A percentile compares a stretch with the other conserved stretches of the same genome.
These are phyloP conservation scores for Hypena proboscidalis DNA, from an alignment of 2,888 invertebrate species.

Conservation along the genomic window DNA sequence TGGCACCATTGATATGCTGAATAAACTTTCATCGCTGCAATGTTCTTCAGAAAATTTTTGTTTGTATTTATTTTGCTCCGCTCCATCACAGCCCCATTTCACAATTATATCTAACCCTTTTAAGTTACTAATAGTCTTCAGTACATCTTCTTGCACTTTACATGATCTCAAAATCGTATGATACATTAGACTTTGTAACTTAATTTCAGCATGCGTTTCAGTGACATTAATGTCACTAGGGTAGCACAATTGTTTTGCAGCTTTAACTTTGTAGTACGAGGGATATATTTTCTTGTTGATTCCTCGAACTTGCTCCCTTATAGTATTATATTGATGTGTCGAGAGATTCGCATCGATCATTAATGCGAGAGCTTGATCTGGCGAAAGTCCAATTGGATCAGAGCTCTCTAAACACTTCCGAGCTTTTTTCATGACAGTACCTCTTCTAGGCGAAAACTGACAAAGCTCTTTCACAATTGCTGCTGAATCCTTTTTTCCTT, in stretches of 20 bases:
- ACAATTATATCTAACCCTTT: not conserved
- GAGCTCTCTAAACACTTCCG: too few species aligned
- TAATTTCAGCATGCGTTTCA: not conserved
- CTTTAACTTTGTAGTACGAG: not conserved
- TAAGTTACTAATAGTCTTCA: not conserved
- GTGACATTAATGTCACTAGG: not conserved
- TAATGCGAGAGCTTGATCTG: not conserved
- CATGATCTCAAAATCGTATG: not conserved
- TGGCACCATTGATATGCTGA: conserved; percentile 11
- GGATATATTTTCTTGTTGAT: not conserved
- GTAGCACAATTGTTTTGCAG: not conserved
- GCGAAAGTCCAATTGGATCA: not conserved
- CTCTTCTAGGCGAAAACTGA: conserved; percentile 5
- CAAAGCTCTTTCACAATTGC: conserved; percentile 6
- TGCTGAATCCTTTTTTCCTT: conserved; percentile 2
- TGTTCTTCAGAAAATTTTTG: conserved; percentile 5
- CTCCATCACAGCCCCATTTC: conserved; percentile 10
- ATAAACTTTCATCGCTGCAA: conserved; percentile 8
- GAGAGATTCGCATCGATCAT: conserved; percentile 3
- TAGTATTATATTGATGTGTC: conserved; percentile 1
- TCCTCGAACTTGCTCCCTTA: not conserved
- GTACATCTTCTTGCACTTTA: not conserved
- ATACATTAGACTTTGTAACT: conserved; percentile 1
- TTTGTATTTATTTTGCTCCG: conserved; percentile 3
- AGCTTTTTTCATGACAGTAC: conserved; percentile 5